Base-by-base conservation (phyloP, 2,888 invertebrate species). In the Fragum fragum region DNA sequence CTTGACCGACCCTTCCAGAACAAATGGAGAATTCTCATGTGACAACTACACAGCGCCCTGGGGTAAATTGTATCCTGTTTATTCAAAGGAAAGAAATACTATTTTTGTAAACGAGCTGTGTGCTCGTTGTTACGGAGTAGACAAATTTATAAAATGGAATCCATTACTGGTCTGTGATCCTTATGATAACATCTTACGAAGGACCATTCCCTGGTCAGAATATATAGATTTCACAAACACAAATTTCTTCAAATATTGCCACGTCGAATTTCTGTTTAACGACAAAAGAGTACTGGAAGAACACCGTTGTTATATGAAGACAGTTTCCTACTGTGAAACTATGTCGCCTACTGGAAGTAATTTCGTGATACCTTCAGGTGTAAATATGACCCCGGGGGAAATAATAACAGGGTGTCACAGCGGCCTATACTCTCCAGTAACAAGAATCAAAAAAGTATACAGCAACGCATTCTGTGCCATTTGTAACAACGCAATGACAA, bases 381-480 rank as follows among this genome's bases (percentile, higher is more conserved):
- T 57, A 11, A 57, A 57, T 23, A 57, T 57, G 26, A 57, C 21
- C 7, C 3, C 6, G 11, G 28, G 6, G 3, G 57, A 57, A n/a
- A n/a, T 57, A 1, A 23, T 11, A 7, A 21, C 23, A 5, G 57
- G 23, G 2, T 57, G 57, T 57, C 21, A 57, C 3, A 57, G 57
- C n/a, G 57, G 57, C 23, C 57, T 57, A 11, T 14, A 23, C 9
- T 2, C 57, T 57, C 57, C 57, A 7, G 57, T 57, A 2, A 11
- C 3, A 2, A n/a, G 23, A 23, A n/a, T 5, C 14, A 5, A 5
- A 21, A 16, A 3, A 9, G 57, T 26, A 3, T 57, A 21, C 26
- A 21, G 23, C 7, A 57, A 57, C 14, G 57, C 14, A 14, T 57
- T 57, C 57, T 57, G 57, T 57, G 57, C 57, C 2, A 57, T 57